Base-by-base conservation (phyloP, 2,888 invertebrate genomes). In the Pyrochroa serraticornis region DNA sequence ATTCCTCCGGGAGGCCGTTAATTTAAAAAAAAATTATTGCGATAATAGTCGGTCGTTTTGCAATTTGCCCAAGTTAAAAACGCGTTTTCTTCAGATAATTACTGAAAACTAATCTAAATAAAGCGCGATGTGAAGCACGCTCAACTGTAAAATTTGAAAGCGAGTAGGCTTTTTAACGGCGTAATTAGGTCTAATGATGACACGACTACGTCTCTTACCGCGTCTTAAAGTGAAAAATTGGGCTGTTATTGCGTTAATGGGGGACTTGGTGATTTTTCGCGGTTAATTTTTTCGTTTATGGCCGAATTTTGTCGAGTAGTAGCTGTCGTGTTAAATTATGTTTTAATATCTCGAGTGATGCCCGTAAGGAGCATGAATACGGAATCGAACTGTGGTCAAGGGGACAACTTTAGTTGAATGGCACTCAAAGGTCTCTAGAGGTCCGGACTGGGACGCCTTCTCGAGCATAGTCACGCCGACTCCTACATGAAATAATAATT, bases 401-500 rank as follows among this genome's bases (percentile, higher is more conserved):
- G 61, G 68, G 60, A 58, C 65, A 60, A 63, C 66, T 64, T 64
- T 65, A 68, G 58, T 63, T 66, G 58, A 53, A 68, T 64, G 62
- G 50, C 60, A 52, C 66, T 68, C 53, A 48, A 51, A 62, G 47
- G 53, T 52, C 63, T 57, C 62, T 55, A 59, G 66, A 63, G 66
- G 67, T 53, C 46, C 44, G 43, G 58, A 53, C 34, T 52, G 42
- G 49, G 49, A 53, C 36, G 53, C 49, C 48, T 33, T 30, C 13
- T 53, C 45, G 44, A 53, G 53, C 53, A 51, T 31, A 45, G 63
- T 60, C 62, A 60, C 53, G 56, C 60, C 59, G 58, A 46, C 59
- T 53, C 57, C 63, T 61, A 57, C 65, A 66, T 66, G 66, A 67
- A 71, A 71, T 71, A 69, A 70, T 69, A 67, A 71, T 71, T 71